Evolutionary conservation across 2,113 vertebrate genomes (phyloP).

Genomic region (Pipra filicauda): DNA sequence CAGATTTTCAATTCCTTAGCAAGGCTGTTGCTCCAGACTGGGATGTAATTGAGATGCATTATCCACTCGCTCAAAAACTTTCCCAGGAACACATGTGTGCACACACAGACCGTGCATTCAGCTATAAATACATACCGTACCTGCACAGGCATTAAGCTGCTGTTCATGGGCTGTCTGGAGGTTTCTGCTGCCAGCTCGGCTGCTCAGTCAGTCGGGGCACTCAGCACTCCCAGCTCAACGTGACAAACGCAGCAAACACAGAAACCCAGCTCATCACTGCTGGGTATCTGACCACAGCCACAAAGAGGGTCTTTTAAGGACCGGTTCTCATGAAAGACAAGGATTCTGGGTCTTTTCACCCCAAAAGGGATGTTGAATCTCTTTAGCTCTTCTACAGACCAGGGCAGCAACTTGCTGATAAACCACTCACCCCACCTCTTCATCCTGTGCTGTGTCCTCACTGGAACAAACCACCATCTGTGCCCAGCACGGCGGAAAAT

Average conservation of each 20-base stretch:
- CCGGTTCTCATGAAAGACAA: background rate
- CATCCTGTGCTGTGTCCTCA: background rate
- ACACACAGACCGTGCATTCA: constrained; percentile 64
- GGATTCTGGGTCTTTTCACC: background rate
- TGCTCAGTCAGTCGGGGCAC: background rate
- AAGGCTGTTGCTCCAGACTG: constrained; percentile 46
- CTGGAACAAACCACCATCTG: background rate
- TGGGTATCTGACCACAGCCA: background rate
- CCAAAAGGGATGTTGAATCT: background rate
- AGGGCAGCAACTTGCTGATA: background rate
- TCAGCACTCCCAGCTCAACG: background rate
- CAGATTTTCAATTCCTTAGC: constrained; percentile 50
- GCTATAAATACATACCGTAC: constrained; percentile 60
- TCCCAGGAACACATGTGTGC: constrained; percentile 52
- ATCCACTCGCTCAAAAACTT: constrained; percentile 46
- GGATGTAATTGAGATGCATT: constrained; percentile 55
- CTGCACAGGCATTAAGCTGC: constrained; percentile 51
- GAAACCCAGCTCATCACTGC: background rate
- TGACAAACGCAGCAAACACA: background rate
- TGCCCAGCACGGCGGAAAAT: background rate
- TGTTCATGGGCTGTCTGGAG: constrained; percentile 45
- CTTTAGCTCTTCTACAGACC: background rate
- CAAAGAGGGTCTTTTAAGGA: constrained; percentile 1
- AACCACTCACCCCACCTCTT: background rate
- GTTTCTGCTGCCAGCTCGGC: constrained; percentile 27